Evolutionary conservation across 2,888 invertebrate species (phyloP).

Genomic region (Drosophila pseudotakahashii): DNA sequence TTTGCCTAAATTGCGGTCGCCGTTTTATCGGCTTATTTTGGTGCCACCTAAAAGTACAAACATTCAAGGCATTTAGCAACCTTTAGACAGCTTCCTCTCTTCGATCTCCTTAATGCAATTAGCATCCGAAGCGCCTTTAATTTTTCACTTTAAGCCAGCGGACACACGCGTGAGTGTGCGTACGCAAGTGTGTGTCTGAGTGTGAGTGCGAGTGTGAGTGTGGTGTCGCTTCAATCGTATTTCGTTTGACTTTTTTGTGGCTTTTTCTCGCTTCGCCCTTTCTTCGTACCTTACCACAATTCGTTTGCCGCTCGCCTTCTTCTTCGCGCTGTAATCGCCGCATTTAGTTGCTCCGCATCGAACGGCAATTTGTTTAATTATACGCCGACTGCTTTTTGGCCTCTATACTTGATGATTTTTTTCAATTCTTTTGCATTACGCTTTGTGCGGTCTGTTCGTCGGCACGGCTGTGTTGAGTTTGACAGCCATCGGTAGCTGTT

Average conservation of each 20-base stretch:
- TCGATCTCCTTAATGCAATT: slow-evolving; percentile 11
- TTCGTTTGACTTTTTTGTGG: slow-evolving; percentile 55
- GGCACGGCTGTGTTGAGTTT: slow-evolving; percentile 72
- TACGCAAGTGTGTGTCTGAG: slow-evolving; percentile 28
- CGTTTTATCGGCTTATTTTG: slow-evolving; percentile 36
- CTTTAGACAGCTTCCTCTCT: slow-evolving; percentile 16
- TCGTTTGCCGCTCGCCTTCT: slow-evolving; percentile 58
- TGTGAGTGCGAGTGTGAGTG: slow-evolving; percentile 36
- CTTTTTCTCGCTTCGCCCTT: slow-evolving; percentile 4
- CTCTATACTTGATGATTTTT: slow-evolving; percentile 81
- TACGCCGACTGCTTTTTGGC: slow-evolving; percentile 70
- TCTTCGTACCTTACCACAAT: slow-evolving; percentile 63
- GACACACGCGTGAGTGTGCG: slow-evolving; percentile 16
- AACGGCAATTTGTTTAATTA: slow-evolving; percentile 53
- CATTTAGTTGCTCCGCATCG: slow-evolving; percentile 33
- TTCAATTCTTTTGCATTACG: slow-evolving; percentile 76
- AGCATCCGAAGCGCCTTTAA: slow-evolving; percentile 10
- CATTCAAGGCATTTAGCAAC: slow-evolving; percentile 17
- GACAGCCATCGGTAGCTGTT: slow-evolving; percentile 33
- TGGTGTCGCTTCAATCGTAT: slow-evolving; percentile 59
- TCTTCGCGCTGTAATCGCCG: slow-evolving; percentile 33
- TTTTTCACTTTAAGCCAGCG: slow-evolving; percentile 14
- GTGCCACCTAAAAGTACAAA: slow-evolving; percentile 58
- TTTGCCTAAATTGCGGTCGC: slow-evolving; percentile 50
- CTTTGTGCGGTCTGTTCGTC: slow-evolving; percentile 75